A percentile compares a stretch with the other conserved stretches of the same genome.
Conservation (phyloP, 2,113 vertebrate species). For the Sarotherodon lohbergeri region DNA sequence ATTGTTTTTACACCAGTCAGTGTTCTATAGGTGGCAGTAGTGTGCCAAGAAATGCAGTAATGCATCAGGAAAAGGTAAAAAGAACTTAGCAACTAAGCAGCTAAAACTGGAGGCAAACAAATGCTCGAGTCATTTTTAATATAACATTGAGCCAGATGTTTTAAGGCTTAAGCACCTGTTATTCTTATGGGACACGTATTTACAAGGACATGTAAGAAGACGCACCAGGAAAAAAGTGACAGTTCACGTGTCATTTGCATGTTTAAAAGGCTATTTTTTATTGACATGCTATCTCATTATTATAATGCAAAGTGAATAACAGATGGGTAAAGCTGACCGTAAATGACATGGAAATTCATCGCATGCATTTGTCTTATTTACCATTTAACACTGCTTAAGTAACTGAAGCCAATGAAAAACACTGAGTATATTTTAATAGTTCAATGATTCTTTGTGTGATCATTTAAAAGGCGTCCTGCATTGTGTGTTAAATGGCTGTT, state of each 20-base stretch:
- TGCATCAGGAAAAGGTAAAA: neutral
- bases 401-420: neutral
- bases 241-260: neutral
- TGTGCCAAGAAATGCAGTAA: neutral
- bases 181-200: neutral
- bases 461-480: neutral
- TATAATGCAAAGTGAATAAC: neutral
- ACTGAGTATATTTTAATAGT: neutral
- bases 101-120: neutral
- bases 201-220: neutral
- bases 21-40: neutral
- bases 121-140: neutral
- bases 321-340: neutral
- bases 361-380: neutral
- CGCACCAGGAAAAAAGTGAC: neutral
- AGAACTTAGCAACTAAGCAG: neutral
- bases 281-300: neutral
- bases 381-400: neutral
- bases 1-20: neutral
- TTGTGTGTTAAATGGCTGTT: neutral
- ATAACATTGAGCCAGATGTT: neutral
- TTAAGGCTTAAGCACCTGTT: neutral
- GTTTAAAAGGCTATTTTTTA: neutral
- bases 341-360: neutral
- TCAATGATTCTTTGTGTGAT: neutral